phyloP scores from a whole-genome alignment of 2,888 invertebrate species.

The Ennomos erosarius region DNA sequence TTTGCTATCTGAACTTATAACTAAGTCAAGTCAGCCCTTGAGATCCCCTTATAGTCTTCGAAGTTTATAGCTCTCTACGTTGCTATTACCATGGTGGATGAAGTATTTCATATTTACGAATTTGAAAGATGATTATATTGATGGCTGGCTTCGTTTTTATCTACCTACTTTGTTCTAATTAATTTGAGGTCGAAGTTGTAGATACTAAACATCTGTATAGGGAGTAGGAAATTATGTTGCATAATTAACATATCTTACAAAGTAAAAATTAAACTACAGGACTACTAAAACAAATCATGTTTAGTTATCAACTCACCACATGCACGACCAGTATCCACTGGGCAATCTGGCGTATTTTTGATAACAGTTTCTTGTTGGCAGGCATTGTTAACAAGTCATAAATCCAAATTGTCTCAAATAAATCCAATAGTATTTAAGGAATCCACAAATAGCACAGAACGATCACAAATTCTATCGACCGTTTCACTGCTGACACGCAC shows the following conservation, averaged over 20 bases:
- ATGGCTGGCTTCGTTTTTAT: too few species aligned
- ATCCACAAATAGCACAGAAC: constrained; percentile 78
- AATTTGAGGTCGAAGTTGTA: too few species aligned
- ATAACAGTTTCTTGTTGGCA: constrained; percentile 77
- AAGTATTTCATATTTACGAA: too few species aligned
- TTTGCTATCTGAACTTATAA: constrained; percentile 80
- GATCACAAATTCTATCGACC: constrained; percentile 79
- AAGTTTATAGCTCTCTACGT: background rate
- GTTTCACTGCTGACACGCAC: constrained; percentile 82
- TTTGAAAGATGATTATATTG: too few species aligned
- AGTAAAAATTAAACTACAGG: constrained; percentile 1
- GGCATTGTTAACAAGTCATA: constrained; percentile 69
- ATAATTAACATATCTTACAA: background rate
- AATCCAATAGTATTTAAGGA: constrained; percentile 64
- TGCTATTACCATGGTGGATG: background rate
- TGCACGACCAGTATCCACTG: constrained; percentile 80
- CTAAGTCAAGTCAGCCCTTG: constrained; percentile 72
- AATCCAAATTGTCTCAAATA: constrained; percentile 55
- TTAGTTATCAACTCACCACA: constrained; percentile 70
- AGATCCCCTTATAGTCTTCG: constrained; percentile 37
- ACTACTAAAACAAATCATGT: constrained; percentile 16
- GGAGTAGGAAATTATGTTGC: too few species aligned
- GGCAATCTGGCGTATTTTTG: constrained; percentile 77
- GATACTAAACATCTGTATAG: too few species aligned
- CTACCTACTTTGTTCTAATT: too few species aligned